Evolutionary conservation across 2,113 vertebrate species (phyloP).

Genomic region (Colinus virginianus): DNA sequence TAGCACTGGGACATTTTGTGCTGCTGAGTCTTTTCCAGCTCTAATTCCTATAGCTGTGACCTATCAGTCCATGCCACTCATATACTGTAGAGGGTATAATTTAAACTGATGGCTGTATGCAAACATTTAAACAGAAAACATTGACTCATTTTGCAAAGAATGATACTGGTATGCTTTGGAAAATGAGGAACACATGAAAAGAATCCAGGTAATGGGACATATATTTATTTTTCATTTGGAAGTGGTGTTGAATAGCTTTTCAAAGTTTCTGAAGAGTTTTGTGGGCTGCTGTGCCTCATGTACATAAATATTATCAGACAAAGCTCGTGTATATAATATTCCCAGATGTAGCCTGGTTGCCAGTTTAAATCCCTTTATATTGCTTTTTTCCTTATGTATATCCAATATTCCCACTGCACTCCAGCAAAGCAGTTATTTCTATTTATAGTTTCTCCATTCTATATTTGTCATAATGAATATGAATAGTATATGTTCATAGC

Average conservation of each 20-base stretch:
- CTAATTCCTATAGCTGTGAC: not conserved
- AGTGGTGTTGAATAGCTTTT: not conserved
- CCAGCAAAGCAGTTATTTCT: constrained; percentile 44
- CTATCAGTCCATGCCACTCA: not conserved
- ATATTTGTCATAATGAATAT: constrained; percentile 70
- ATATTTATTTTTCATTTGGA: constrained; percentile 19
- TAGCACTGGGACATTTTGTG: not conserved
- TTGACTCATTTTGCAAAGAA: not conserved
- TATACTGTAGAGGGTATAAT: not conserved
- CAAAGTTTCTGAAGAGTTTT: constrained; percentile 35
- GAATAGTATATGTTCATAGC: constrained; percentile 51
- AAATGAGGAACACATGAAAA: not conserved
- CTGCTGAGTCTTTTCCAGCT: not conserved
- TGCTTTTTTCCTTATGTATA: constrained; percentile 59
- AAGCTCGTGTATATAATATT: constrained; percentile 39
- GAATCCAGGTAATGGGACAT: not conserved
- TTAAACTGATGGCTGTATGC: not conserved
- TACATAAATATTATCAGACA: constrained; percentile 54
- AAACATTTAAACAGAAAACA: not conserved
- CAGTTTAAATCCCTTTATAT: constrained; percentile 58
- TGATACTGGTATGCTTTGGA: not conserved
- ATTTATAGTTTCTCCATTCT: constrained; percentile 67
- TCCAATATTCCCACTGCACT: constrained; percentile 57
- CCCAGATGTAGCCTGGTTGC: constrained; percentile 3
- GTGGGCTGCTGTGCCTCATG: not conserved